phyloP scores from a whole-genome alignment of 1,140 invertebrate species.

The Holcopasites calliopsidis region DNA sequence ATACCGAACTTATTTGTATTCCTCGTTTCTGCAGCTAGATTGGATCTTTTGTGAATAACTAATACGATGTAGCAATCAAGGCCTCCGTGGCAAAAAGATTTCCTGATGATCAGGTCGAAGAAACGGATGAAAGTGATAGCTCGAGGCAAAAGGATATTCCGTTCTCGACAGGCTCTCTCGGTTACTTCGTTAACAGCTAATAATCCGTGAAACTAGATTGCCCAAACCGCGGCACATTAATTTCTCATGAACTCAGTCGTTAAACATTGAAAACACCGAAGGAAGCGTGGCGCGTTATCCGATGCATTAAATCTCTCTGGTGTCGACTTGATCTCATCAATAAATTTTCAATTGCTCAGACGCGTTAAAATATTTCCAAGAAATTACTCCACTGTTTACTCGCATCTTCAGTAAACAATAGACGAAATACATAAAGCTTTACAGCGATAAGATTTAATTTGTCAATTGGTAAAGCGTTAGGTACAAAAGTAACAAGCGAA shows the following conservation, averaged over 20 bases:
- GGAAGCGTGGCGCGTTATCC: too few relatives aligned
- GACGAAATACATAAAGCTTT: too few relatives aligned
- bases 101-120: neutral
- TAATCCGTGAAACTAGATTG: conserved; percentile 20
- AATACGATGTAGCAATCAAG: neutral
- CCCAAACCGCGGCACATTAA: neutral
- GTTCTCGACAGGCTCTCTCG: conserved; percentile 11
- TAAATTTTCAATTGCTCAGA: too few relatives aligned
- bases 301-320: neutral
- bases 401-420: too few relatives aligned
- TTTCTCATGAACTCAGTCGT: neutral
- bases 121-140: conserved; percentile 29
- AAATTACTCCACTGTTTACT: too few relatives aligned
- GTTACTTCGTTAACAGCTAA: conserved; percentile 24
- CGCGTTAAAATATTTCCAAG: too few relatives aligned
- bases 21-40: neutral
- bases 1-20: neutral
- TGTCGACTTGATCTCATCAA: neutral
- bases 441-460: too few relatives aligned
- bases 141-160: neutral
- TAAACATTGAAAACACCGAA: conserved; percentile 14
- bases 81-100: neutral
- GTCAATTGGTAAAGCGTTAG: neutral
- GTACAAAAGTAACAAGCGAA: neutral
- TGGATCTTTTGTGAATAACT: conserved; percentile 25